Percentiles rank a stretch among this genome's conserved stretches.
These are phyloP conservation scores for Dromius quadrimaculatus DNA, from an alignment of 2,888 invertebrate genomes.

Conservation along the genomic window DNA sequence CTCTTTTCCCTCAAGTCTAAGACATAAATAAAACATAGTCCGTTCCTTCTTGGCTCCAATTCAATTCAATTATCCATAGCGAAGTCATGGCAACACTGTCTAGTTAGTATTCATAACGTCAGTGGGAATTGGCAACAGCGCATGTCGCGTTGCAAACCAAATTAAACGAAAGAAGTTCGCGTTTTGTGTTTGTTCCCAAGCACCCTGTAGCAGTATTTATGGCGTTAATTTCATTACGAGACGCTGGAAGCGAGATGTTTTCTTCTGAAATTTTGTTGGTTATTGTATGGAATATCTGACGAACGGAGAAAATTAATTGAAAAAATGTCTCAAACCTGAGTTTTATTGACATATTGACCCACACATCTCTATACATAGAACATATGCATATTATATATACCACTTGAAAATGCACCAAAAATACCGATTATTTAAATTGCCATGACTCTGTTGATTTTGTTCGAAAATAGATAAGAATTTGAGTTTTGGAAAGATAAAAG, in stretches of 20 bases:
- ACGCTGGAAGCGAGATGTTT: constrained; percentile 13
- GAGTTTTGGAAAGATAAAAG: too few species aligned
- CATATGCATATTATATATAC: too few species aligned
- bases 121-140: constrained; percentile 40
- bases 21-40: constrained; percentile 47
- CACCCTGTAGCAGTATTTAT: constrained; percentile 42
- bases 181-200: constrained; percentile 22
- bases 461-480: too few species aligned
- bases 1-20: neutral
- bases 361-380: too few species aligned
- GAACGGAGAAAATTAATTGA: too few species aligned
- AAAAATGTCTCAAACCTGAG: too few species aligned
- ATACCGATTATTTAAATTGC: too few species aligned
- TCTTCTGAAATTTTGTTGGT: constrained; percentile 3
- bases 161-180: constrained; percentile 45
- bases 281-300: neutral
- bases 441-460: too few species aligned
- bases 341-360: too few species aligned
- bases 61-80: constrained; percentile 46
- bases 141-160: constrained; percentile 38
- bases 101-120: constrained; percentile 49
- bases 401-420: too few species aligned
- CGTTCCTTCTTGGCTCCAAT: constrained; percentile 47
- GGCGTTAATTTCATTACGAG: constrained; percentile 36
- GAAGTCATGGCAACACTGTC: constrained; percentile 30